These are phyloP conservation scores for Tenodera sinensis DNA, from an alignment of 2,888 invertebrate species.

Conservation along the genomic window DNA sequence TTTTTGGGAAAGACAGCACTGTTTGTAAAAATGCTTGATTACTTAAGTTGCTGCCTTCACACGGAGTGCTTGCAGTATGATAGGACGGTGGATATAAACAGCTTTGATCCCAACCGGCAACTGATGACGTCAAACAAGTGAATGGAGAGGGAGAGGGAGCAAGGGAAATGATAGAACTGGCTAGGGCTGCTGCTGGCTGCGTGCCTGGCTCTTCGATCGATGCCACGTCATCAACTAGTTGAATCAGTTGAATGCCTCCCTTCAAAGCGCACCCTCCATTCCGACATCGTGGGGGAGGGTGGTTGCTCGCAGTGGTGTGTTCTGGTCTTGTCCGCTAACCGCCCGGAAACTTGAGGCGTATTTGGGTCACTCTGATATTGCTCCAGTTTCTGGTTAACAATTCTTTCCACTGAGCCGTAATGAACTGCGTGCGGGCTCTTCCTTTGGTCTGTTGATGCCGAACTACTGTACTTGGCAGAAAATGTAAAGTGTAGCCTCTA, in stretches of 20 bases:
- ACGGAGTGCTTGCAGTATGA: neutral
- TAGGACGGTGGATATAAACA: neutral
- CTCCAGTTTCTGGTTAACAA: neutral
- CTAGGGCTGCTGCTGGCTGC: neutral
- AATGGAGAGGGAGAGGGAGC: neutral
- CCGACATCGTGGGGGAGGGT: neutral
- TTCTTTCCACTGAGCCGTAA: neutral
- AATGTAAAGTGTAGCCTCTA: too few species aligned
- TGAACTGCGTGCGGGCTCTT: neutral
- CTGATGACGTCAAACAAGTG: neutral
- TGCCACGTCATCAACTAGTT: neutral
- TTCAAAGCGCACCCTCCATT: neutral
- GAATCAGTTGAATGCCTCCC: neutral
- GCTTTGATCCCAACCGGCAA: neutral
- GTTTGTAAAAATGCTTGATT: neutral
- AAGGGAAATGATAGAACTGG: neutral
- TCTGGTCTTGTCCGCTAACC: neutral
- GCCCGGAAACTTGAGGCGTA: neutral
- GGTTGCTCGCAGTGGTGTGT: neutral
- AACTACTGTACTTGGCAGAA: too few species aligned
- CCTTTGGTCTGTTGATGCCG: neutral
- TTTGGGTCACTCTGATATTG: neutral
- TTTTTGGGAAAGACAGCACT: neutral
- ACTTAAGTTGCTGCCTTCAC: neutral
- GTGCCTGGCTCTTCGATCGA: neutral